Evolutionary conservation across 2,797 vertebrate species (phyloP), one percentile per base, ranked within the genome.

Genomic region (Coregonus sp.): DNA sequence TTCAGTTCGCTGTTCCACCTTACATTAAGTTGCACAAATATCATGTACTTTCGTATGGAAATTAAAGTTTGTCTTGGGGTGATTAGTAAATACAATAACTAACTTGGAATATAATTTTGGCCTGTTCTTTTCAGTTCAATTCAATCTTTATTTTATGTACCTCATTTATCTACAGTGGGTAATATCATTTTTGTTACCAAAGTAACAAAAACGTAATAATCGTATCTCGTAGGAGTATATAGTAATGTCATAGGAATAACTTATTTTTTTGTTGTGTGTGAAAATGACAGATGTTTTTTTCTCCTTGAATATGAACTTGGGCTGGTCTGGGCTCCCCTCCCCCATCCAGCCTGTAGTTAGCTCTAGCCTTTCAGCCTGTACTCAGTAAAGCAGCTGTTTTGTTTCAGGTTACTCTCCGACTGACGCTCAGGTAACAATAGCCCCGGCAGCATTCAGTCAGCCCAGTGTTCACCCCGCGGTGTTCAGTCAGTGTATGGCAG

Each of bases 391-490:
- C 91, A 91, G 90, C 90, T 91, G 90, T 85, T 82, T 82, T 87
- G 90, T 87, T 85, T 91, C 87, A 81, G 77, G 87, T 91, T 89
- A 83, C 86, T 72, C 85, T 73, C 77, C 37, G 81, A 87, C 72
- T 86, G 89, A 86, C 70, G 83, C 87, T 86, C 87, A 91, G 91
- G 89, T 92, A 90, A 92, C 91, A 90, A 87, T 87, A 87, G 88
- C 88, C n/a, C 25, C 9, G 40, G 11, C 16, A 59, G 56, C 56
- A 7, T 59, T 47, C 40, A 47, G 40, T 47, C 40, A 47, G 40
- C 40, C 33, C 66, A 33, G 66, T 5, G 63, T 31, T 86, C 83
- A 86, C 82, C 84, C 77, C 80, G 85, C 79, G 75, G 72, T 78
- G 78, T 80, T 78, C 78, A 85, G 79, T 90, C 40, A 47, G 40